phyloP scores from a whole-genome alignment of 2,113 vertebrate species.

The Ondatra zibethicus region DNA sequence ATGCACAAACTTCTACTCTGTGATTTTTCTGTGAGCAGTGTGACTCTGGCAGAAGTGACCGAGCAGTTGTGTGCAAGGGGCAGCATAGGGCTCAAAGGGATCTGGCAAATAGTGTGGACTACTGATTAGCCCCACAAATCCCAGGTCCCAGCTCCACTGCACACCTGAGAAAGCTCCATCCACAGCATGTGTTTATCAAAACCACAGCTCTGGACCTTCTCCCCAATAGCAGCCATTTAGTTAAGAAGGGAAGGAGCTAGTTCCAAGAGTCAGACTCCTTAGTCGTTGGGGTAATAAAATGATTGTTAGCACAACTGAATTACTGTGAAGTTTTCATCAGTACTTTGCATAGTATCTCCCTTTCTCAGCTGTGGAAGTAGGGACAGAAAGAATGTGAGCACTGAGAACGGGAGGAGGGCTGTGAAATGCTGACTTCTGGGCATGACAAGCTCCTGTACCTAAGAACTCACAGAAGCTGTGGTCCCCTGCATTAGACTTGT shows the following conservation, averaged over 20 bases:
- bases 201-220: neutral
- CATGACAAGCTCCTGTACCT: too few relatives aligned
- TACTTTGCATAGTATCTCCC: neutral
- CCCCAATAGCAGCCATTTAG: accelerated
- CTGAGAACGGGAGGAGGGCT: too few relatives aligned
- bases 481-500: too few relatives aligned
- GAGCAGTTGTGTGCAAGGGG: neutral
- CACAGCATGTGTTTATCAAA: neutral
- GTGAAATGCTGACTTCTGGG: too few relatives aligned
- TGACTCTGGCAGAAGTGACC: neutral
- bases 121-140: neutral
- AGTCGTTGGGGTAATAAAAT: neutral
- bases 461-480: too few relatives aligned
- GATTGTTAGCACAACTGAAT: neutral
- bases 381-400: neutral
- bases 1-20: conserved; percentile 47
- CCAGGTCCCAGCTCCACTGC: neutral
- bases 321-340: neutral
- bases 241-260: neutral
- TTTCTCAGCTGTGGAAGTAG: neutral
- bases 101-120: neutral
- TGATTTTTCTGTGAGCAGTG: neutral
- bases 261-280: neutral
- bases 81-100: neutral
- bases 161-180: neutral